Base-by-base conservation (phyloP, 2,888 invertebrate genomes). In the Conistra vaccinii region DNA sequence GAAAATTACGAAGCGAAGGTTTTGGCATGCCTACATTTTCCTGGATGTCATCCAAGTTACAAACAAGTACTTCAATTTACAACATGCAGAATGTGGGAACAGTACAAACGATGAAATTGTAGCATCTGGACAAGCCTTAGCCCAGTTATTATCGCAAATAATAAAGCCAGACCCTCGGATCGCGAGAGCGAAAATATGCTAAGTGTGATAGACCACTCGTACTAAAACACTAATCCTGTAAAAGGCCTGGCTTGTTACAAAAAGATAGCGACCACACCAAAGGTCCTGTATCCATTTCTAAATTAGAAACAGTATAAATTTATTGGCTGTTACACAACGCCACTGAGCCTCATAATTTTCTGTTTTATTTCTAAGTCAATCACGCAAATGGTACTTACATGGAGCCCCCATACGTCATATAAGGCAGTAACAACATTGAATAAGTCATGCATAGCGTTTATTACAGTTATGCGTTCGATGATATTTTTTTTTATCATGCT, bases 231-330 rank as follows among this genome's bases (percentile, higher is more conserved):
- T 83, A 83, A 85, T 86, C 78, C 75, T 58, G 69, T 84, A 78
- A 86, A 86, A 85, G 68, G 73, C 71, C 71, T 48, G 76, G 75
- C 63, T 72, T 65, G 79, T 73, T 69, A 76, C 77, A 82, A 80
- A 81, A 78, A 78, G 79, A 87, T 82, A 72, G 77, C 73, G 62
- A 63, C 73, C 66, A 60, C 70, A 78, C 72, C 71, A 70, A 81
- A 74, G 78, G 76, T 81, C 73, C 84, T 82, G 85, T 76, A 83
- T 89, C 91, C 91, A 91, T 91, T 91, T 90, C 84, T 83, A 90
- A 90, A 91, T 91, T 88, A 90, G 88, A 89, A 86, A 81, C 87
- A 82, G 83, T 87, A 89, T 89, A 88, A 78, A 85, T 90, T 90
- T 90, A 89, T 89, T 86, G 87, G 86, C 86, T 83, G 83, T 85